Conservation (phyloP, 2,888 invertebrate species). For the Euplagia quadripunctaria region DNA sequence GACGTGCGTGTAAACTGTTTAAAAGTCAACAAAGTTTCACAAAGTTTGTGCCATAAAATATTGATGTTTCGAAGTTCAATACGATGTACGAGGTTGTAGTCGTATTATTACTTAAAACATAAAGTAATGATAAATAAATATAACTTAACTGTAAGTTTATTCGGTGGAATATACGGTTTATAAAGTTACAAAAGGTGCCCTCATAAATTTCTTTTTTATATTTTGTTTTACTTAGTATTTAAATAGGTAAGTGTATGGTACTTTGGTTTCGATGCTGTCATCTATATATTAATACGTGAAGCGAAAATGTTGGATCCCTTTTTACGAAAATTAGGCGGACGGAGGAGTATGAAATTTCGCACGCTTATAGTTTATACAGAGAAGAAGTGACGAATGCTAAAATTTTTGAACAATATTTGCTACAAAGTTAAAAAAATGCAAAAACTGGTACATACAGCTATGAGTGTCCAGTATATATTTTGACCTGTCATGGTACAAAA, state of each 20-base stretch:
- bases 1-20: conserved; percentile 32
- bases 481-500: too few species aligned
- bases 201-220: neutral
- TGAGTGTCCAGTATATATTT: too few species aligned
- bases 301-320: too few species aligned
- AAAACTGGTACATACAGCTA: too few species aligned
- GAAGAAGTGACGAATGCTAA: too few species aligned
- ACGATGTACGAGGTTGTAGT: neutral
- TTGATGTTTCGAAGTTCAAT: neutral
- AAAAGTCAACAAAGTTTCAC: conserved; percentile 32
- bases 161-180: neutral
- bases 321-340: too few species aligned
- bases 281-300: too few species aligned
- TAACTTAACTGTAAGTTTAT: neutral
- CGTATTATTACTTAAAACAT: neutral
- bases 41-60: conserved; percentile 24
- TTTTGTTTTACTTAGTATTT: neutral
- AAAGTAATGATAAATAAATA: neutral
- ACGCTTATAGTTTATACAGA: too few species aligned
- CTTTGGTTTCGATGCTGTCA: too few species aligned
- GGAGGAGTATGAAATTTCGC: too few species aligned
- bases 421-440: too few species aligned
- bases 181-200: neutral
- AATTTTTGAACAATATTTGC: too few species aligned
- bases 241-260: neutral